phyloP scores from a whole-genome alignment of 2,888 invertebrate species.

The Eupithecia abbreviata region DNA sequence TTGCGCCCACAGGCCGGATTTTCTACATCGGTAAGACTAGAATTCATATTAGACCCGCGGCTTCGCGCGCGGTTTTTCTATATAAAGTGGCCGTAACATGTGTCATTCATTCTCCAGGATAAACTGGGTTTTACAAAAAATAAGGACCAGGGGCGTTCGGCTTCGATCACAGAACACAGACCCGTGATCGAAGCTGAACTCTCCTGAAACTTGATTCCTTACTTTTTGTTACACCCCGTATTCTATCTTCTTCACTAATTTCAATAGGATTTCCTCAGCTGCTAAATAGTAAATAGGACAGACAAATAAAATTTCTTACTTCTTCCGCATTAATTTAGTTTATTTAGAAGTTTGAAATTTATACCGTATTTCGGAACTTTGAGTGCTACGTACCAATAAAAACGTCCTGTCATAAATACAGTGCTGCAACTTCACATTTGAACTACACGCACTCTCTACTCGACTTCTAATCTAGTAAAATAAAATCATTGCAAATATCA shows the following conservation, averaged over 20 bases:
- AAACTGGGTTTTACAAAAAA: too few relatives aligned
- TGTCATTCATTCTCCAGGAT: too few relatives aligned
- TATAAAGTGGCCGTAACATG: not conserved
- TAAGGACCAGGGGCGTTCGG: too few relatives aligned
- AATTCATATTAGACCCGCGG: not conserved
- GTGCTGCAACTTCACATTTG: too few relatives aligned
- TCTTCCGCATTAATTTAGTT: not conserved
- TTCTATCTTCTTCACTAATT: not conserved
- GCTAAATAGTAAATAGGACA: not conserved
- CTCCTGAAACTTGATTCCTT: too few relatives aligned
- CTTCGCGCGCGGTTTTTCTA: not conserved
- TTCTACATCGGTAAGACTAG: conserved; percentile 27
- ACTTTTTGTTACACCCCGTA: too few relatives aligned
- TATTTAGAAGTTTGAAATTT: too few relatives aligned
- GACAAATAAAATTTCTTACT: not conserved
- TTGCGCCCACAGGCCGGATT: conserved; percentile 86
- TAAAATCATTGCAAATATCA: too few relatives aligned
- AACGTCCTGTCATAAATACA: not conserved
- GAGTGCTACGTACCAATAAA: not conserved
- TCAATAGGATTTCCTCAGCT: not conserved
- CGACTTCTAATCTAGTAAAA: not conserved
- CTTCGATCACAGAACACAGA: too few relatives aligned
- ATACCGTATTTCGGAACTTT: not conserved
- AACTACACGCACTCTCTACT: too few relatives aligned
- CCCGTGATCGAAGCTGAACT: too few relatives aligned